These are phyloP conservation scores for Campylomormyrus tamandua DNA, from an alignment of 2,113 vertebrate genomes.

Conservation along the genomic window DNA sequence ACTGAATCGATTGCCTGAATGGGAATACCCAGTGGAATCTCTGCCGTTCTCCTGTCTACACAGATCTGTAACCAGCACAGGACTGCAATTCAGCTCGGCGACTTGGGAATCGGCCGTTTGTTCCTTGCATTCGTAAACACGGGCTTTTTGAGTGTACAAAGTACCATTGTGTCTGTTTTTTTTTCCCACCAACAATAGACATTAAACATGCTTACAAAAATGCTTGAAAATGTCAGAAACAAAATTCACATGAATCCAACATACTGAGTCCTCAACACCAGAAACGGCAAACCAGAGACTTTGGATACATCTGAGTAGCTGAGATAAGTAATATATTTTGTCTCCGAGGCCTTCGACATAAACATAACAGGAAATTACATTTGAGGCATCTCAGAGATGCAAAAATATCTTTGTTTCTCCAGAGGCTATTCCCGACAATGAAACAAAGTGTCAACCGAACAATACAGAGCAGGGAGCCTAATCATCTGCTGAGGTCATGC, in stretches of 20 bases:
- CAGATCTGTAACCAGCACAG: background rate
- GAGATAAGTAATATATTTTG: slow-evolving; percentile 7
- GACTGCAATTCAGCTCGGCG: background rate
- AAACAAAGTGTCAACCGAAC: background rate
- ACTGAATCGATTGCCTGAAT: background rate
- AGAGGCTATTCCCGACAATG: background rate
- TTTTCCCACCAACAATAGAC: background rate
- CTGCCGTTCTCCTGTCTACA: background rate
- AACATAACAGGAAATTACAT: slow-evolving; percentile 10
- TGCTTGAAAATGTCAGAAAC: background rate
- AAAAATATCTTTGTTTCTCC: background rate
- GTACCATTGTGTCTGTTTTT: background rate
- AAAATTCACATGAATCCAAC: background rate
- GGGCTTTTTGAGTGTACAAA: background rate
- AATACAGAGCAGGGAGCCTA: background rate
- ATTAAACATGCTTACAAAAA: background rate
- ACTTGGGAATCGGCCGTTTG: background rate
- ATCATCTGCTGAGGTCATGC: background rate
- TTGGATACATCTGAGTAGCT: background rate
- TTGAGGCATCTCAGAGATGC: background rate
- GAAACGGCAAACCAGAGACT: background rate
- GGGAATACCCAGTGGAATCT: background rate
- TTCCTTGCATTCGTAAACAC: background rate
- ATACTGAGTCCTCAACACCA: background rate
- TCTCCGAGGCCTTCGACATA: background rate